Evolutionary conservation across 1,140 invertebrate genomes (phyloP).

Genomic region (Meloidogyne floridensis): DNA sequence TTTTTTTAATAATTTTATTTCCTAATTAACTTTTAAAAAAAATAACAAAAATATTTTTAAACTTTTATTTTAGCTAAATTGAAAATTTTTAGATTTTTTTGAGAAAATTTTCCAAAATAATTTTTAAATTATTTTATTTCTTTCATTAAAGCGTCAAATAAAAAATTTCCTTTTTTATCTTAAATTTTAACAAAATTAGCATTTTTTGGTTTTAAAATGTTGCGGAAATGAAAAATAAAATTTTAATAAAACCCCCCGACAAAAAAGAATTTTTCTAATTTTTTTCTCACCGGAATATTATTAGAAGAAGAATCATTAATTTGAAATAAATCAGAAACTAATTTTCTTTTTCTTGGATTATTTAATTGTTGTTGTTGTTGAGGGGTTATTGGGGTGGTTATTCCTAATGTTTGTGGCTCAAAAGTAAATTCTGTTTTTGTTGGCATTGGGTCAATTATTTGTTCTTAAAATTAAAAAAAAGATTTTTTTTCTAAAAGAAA

Average conservation of each 20-base stretch:
- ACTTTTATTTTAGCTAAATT: no score
- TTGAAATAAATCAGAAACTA: background rate
- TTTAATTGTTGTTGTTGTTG: slow-evolving; percentile 1
- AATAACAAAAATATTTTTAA: no score
- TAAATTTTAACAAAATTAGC: background rate
- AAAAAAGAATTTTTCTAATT: no score
- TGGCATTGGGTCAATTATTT: slow-evolving; percentile 36
- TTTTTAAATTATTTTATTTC: no score
- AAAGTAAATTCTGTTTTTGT: slow-evolving; percentile 61
- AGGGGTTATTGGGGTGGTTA: slow-evolving; percentile 14
- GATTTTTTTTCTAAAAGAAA: background rate
- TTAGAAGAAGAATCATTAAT: background rate
- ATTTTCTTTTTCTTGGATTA: background rate
- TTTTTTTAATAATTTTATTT: background rate
- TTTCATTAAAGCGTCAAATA: no score
- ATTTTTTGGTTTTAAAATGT: background rate
- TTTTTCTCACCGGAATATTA: no score
- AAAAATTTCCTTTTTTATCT: background rate
- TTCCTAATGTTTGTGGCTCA: slow-evolving; percentile 42
- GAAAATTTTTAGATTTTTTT: no score
- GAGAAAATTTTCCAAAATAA: no score
- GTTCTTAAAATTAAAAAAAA: slow-evolving; percentile 6
- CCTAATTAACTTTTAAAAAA: no score
- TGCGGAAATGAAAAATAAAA: background rate
- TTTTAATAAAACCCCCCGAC: no score